These are phyloP conservation scores for Agriopis marginaria DNA, from an alignment of 2,888 invertebrate genomes.

Conservation along the genomic window DNA sequence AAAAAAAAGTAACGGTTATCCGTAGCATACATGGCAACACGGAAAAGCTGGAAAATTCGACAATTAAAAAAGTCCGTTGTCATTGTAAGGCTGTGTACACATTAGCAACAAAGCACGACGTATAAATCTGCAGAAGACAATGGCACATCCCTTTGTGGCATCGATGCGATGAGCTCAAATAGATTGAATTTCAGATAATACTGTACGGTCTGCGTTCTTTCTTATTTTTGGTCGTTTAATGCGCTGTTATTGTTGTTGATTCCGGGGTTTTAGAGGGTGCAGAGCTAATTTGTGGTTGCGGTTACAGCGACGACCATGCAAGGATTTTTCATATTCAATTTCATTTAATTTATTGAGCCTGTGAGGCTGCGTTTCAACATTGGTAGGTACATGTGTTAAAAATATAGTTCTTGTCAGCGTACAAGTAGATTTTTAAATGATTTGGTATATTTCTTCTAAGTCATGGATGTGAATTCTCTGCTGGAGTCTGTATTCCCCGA, in stretches of 20 bases:
- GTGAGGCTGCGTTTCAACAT: no score
- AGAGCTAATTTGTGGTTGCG: conserved; percentile 31
- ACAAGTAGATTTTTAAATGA: no score
- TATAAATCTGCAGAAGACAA: conserved; percentile 82
- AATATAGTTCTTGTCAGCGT: no score
- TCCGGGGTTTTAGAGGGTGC: conserved; percentile 41
- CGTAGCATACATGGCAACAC: conserved; percentile 17
- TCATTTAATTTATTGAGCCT: no score
- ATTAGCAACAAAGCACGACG: conserved; percentile 79
- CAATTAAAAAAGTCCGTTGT: conserved; percentile 67
- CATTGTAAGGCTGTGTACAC: conserved; percentile 77
- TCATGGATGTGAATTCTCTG: no score
- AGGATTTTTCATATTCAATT: not conserved
- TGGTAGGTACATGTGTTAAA: no score
- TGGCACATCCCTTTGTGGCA: conserved; percentile 79
- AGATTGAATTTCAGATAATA: conserved; percentile 84
- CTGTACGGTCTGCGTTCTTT: conserved; percentile 71
- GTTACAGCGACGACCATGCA: conserved; percentile 5
- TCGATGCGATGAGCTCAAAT: conserved; percentile 80
- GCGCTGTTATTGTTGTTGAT: conserved; percentile 52
- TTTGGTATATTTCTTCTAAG: no score
- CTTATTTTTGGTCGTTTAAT: conserved; percentile 51
- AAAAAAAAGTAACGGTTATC: no score
- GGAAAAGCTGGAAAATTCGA: conserved; percentile 56
- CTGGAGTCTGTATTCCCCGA: no score